Evolutionary conservation across 2,888 invertebrate species (phyloP), one percentile per base, ranked within the genome.

Genomic region (Helleia helle): DNA sequence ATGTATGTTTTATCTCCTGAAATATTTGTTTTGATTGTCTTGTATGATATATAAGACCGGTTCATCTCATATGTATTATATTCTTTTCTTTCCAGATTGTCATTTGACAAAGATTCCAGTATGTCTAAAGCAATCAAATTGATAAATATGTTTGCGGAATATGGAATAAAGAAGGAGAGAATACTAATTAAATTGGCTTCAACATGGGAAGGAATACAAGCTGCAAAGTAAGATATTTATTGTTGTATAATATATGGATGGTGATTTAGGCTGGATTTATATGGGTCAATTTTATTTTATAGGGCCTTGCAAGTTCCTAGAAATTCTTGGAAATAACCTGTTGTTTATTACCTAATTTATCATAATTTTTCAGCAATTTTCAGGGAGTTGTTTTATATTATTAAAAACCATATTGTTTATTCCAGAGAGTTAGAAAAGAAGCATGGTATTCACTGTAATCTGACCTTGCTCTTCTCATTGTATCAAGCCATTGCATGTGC

Each of bases 171-270:
- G 46, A 98, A 96, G 67, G 95, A 99, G 9, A 89, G 99, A 41
- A 91, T 99, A 66, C 88, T 99, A 12, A 99, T 99, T 52, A 99
- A 99, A 77, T 86, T 99, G 51, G 97, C 98, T 0, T 96, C 98
- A 1, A 99, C 99, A 0, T 99, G 99, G 99, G 99, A 99, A 85
- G 99, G 99, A 17, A 98, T 99, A 50, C 95, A 98, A 84, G 99
- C 99, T 22, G 99, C 97, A 13, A 94, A 89, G 95, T 95, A 85
- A 83, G 86, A 38, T 11, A 29, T 31, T n/a, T n/a, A n/a, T n/a
- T n/a, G n/a, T n/a, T n/a, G n/a, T n/a, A n/a, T n/a, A n/a, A n/a
- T n/a, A n/a, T n/a, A n/a, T n/a, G n/a, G n/a, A n/a, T n/a, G n/a
- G n/a, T n/a, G n/a, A n/a, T n/a, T n/a, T n/a, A n/a, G n/a, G n/a